phyloP scores from a whole-genome alignment of 2,797 vertebrate species.

The Pseudomugil gertrudae region DNA sequence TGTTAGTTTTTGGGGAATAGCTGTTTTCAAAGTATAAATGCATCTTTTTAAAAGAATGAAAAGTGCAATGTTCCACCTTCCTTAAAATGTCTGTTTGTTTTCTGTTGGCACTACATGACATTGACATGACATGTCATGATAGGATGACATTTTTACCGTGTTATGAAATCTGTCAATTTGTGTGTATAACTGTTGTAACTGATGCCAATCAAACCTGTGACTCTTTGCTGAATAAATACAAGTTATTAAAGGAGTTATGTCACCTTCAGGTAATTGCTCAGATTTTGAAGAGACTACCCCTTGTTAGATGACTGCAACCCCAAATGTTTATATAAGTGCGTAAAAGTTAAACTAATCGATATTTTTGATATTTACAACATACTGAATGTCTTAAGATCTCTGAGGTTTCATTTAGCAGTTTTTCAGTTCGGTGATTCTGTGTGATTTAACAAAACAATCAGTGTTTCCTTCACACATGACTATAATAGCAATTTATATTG shows the following conservation, averaged over 20 bases:
- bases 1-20: slow-evolving; percentile 53
- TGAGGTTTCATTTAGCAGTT: too few relatives aligned
- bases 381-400: not conserved
- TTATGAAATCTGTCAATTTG: slow-evolving; percentile 65
- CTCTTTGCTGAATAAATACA: slow-evolving; percentile 42
- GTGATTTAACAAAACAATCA: too few relatives aligned
- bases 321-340: slow-evolving; percentile 3
- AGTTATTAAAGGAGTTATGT: slow-evolving; percentile 49
- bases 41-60: slow-evolving; percentile 66
- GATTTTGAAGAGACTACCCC: slow-evolving; percentile 3
- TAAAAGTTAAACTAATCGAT: slow-evolving; percentile 21
- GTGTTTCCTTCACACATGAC: too few relatives aligned
- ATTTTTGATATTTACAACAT: slow-evolving; percentile 30
- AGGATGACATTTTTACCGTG: slow-evolving; percentile 54
- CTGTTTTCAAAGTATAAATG: slow-evolving; percentile 58
- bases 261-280: slow-evolving; percentile 24
- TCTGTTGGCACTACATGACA: slow-evolving; percentile 43
- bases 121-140: slow-evolving; percentile 38
- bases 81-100: slow-evolving; percentile 40
- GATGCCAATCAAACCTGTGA: slow-evolving; percentile 43
- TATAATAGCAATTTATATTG: too few relatives aligned
- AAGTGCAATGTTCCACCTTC: slow-evolving; percentile 57
- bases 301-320: slow-evolving; percentile 2
- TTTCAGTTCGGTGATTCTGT: too few relatives aligned
- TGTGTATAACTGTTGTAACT: slow-evolving; percentile 35